Conservation (phyloP, 2,888 invertebrate genomes). For the Drosophila meridiana region DNA sequence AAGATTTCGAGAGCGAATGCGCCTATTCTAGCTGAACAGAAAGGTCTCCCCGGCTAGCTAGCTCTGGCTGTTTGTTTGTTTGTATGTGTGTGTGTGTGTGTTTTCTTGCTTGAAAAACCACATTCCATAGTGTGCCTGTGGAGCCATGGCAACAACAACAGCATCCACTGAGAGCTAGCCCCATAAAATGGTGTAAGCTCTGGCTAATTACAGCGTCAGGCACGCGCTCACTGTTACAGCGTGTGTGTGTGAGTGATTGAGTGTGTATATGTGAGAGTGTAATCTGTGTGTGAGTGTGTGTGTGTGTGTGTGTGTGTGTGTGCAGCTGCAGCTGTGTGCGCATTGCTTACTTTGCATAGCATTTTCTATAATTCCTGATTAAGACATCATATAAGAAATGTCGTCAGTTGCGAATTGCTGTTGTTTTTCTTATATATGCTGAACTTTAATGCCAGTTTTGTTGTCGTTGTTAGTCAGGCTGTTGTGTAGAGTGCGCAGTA, state of each 20-base stretch:
- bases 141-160: conserved; percentile 42
- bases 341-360: conserved; percentile 57
- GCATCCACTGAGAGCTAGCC: conserved; percentile 65
- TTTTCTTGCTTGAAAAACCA: conserved; percentile 74
- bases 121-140: conserved; percentile 77
- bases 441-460: conserved; percentile 69
- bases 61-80: conserved; percentile 7
- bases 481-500: conserved; percentile 30
- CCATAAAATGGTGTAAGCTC: conserved; percentile 64
- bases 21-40: conserved; percentile 37
- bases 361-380: conserved; percentile 72
- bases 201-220: conserved; percentile 76
- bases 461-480: conserved; percentile 46
- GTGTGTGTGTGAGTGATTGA: conserved; percentile 13
- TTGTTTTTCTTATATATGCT: conserved; percentile 40
- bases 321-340: conserved; percentile 26
- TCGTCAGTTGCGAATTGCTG: conserved; percentile 43
- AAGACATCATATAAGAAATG: conserved; percentile 63
- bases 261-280: conserved; percentile 19
- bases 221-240: conserved; percentile 67
- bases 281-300: conserved; percentile 15
- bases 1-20: conserved; percentile 33
- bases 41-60: conserved; percentile 34
- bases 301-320: conserved; percentile 18
- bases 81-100: conserved; percentile 41